Evolutionary conservation across 2,113 vertebrate species (phyloP), one percentile per base, ranked within the genome.

Genomic region (Vanacampus margaritifer): DNA sequence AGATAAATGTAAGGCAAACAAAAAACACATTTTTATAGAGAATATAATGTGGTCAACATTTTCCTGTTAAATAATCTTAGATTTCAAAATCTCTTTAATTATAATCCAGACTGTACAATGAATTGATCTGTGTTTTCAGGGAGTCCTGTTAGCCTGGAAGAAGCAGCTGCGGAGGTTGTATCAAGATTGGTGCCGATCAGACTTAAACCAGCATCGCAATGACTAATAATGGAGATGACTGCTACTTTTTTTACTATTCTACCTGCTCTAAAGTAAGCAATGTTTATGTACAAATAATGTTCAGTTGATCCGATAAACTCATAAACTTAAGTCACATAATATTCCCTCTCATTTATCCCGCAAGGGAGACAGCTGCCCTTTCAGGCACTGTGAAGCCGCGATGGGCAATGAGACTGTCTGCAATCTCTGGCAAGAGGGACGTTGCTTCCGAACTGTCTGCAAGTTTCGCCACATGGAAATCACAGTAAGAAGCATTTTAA

Each of bases 221-320:
- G 96, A 91, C 92, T 75, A 94, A 92, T 77, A 88, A 95, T 88
- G 94, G 95, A 86, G 94, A 98, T 57, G 97, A 99, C 86, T 99
- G 97, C 92, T 99, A 98, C 87, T 99, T 98, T 87, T 99, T 86
- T 76, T 99, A 96, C 90, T 99, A 99, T 81, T 99, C 97, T 39
- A 96, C 93, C 0, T 99, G 97, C 80, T 84, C 90, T 53, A 99
- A 98, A 93, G 97, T 94, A 82, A 65, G 80, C 0, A 13, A 41
- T 43, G 7, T 59, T 36, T 8, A 32, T 58, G 56, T 35, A 6
- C 39, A 24, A 32, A 32, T 32, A 32, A 9, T 17, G 5, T 21
- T 23, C 21, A 61, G 24, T 16, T 56, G 32, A 28, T 26, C 13
- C 16, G 14, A 17, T 28, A 28, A 8, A n/a, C n/a, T 56, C 12